Percentiles rank a stretch among this genome's conserved stretches.
phyloP scores from a whole-genome alignment of 2,797 vertebrate genomes.

The Neoniphon sammara region DNA sequence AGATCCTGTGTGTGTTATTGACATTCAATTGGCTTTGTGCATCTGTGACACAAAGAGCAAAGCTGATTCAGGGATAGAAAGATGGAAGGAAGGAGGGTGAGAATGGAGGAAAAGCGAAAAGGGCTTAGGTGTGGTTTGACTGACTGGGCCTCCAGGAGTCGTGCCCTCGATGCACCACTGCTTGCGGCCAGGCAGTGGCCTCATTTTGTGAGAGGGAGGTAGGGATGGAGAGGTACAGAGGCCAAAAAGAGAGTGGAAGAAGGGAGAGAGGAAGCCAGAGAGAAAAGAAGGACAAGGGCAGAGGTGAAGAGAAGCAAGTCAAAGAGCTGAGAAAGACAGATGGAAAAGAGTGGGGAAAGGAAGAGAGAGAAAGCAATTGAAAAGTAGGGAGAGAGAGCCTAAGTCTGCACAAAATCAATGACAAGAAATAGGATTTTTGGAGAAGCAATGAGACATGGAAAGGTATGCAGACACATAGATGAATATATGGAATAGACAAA shows the following conservation, averaged over 20 bases:
- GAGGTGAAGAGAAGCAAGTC: slow-evolving; percentile 36
- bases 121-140: slow-evolving; percentile 35
- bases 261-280: background rate
- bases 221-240: slow-evolving; percentile 2
- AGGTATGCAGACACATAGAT: background rate
- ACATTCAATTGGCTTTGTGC: slow-evolving; percentile 18
- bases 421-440: slow-evolving; percentile 7
- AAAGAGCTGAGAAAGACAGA: slow-evolving; percentile 25
- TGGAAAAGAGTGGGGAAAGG: slow-evolving; percentile 3
- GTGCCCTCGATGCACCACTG: slow-evolving; percentile 55
- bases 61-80: slow-evolving; percentile 16
- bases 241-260: slow-evolving; percentile 13
- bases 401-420: background rate
- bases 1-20: slow-evolving; percentile 11
- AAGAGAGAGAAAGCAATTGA: background rate
- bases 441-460: background rate
- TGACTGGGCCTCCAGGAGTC: slow-evolving; percentile 38
- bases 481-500: background rate
- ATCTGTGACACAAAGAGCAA: slow-evolving; percentile 8
- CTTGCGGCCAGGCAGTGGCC: slow-evolving; percentile 37
- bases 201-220: slow-evolving; percentile 63
- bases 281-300: slow-evolving; percentile 37
- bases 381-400: background rate
- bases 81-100: background rate
- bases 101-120: background rate